These are phyloP conservation scores for Pyrocoelia pectoralis DNA, from an alignment of 2,888 invertebrate species.

Conservation along the genomic window DNA sequence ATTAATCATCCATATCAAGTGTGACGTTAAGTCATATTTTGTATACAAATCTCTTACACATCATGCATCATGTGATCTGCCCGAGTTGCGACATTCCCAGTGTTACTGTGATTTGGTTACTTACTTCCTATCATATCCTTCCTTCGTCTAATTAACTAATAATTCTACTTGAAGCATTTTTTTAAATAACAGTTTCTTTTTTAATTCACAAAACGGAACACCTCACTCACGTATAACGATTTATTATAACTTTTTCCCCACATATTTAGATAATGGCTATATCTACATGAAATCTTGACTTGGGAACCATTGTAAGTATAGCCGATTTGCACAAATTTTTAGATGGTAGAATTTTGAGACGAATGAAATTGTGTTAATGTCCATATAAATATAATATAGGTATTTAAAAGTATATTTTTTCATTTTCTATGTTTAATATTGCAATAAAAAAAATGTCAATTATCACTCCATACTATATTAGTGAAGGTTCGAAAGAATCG, in stretches of 20 bases:
- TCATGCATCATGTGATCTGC: constrained; percentile 37
- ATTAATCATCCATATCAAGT: constrained; percentile 37
- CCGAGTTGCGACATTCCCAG: constrained; percentile 44
- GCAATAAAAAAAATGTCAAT: constrained; percentile 7
- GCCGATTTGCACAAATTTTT: no score
- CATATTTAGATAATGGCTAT: no score
- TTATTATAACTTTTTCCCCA: no score
- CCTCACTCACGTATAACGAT: neutral
- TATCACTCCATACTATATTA: neutral
- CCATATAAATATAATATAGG: no score
- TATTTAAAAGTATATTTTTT: no score
- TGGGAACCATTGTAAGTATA: no score
- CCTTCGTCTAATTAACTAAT: constrained; percentile 1
- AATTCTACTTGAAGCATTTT: neutral
- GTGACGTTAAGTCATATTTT: constrained; percentile 35
- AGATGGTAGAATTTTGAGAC: no score
- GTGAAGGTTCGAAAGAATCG: neutral
- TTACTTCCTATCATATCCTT: constrained; percentile 29
- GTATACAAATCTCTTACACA: constrained; percentile 36
- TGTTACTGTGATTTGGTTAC: constrained; percentile 47
- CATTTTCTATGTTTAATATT: neutral
- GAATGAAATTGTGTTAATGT: no score
- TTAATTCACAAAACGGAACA: neutral
- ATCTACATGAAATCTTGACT: no score
- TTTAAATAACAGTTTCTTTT: neutral